Conservation (phyloP, 2,888 invertebrate genomes). For the Andricus curvator region DNA sequence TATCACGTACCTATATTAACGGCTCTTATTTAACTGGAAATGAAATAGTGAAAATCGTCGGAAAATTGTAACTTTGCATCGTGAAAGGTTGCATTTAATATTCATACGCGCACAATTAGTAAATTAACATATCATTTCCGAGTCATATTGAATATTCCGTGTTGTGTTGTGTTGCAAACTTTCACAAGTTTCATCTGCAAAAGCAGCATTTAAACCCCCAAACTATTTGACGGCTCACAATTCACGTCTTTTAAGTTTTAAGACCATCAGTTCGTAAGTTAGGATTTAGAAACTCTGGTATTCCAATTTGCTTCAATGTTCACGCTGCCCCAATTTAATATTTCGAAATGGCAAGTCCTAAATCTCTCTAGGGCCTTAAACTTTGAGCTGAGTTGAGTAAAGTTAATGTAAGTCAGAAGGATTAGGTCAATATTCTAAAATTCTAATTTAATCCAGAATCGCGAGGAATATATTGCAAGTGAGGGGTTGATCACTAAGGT, state of each 20-base stretch:
- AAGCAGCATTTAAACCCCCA: not conserved
- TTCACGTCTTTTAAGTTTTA: not conserved
- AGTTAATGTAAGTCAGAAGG: too few species aligned
- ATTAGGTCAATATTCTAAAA: too few species aligned
- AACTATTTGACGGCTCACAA: not conserved
- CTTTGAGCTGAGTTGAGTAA: too few species aligned
- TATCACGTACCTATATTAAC: slow-evolving; percentile 10
- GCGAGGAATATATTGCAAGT: too few species aligned
- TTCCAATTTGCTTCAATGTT: too few species aligned
- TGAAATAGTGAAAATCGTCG: not conserved
- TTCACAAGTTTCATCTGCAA: not conserved
- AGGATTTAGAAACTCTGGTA: too few species aligned
- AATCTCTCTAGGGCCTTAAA: too few species aligned
- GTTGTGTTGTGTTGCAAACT: not conserved
- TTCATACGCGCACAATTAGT: not conserved
- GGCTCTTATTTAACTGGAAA: slow-evolving; percentile 14
- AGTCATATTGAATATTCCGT: not conserved
- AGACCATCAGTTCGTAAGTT: too few species aligned
- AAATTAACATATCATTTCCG: slow-evolving; percentile 6
- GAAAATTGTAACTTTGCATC: not conserved
- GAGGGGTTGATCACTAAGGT: too few species aligned
- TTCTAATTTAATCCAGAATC: too few species aligned
- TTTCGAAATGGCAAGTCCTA: too few species aligned
- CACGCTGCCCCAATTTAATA: too few species aligned
- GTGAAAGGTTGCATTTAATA: not conserved